These are phyloP conservation scores for Esox masquinongy DNA, from an alignment of 2,797 vertebrate genomes.

Conservation along the genomic window DNA sequence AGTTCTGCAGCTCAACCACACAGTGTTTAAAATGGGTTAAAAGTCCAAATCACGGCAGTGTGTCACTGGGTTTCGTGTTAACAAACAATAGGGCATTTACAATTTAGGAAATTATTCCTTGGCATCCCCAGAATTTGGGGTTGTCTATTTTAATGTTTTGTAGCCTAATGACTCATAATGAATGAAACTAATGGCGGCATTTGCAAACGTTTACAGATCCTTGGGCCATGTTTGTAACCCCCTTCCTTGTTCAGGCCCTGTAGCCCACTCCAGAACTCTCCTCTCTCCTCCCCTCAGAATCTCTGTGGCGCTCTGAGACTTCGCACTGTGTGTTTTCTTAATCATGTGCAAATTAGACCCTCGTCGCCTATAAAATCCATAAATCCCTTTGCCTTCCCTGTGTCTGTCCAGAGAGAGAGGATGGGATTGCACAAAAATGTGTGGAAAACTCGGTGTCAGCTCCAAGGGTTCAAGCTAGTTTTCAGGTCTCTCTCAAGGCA, in stretches of 20 bases:
- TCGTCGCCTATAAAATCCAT: conserved; percentile 59
- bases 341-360: conserved; percentile 71
- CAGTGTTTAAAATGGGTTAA: no score
- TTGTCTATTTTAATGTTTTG: conserved; percentile 17
- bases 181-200: conserved; percentile 41
- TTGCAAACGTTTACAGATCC: conserved; percentile 31
- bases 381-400: conserved; percentile 47
- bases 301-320: conserved; percentile 48
- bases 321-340: conserved; percentile 69
- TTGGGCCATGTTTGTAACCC: conserved; percentile 26
- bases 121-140: not conserved
- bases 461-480: not conserved
- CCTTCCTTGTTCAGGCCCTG: conserved; percentile 18
- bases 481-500: not conserved
- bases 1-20: no score
- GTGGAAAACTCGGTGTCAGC: conserved; percentile 55
- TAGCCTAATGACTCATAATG: conserved; percentile 19
- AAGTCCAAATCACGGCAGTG: no score
- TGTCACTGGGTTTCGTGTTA: not conserved
- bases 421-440: conserved; percentile 24
- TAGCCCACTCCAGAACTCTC: conserved; percentile 8
- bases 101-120: not conserved
- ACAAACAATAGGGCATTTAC: conserved; percentile 28
- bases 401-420: conserved; percentile 26
- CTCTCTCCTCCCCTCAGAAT: conserved; percentile 24